Evolutionary conservation across 2,888 invertebrate species (phyloP), one percentile per base, ranked within the genome.

Genomic region (Cephus spinipes): DNA sequence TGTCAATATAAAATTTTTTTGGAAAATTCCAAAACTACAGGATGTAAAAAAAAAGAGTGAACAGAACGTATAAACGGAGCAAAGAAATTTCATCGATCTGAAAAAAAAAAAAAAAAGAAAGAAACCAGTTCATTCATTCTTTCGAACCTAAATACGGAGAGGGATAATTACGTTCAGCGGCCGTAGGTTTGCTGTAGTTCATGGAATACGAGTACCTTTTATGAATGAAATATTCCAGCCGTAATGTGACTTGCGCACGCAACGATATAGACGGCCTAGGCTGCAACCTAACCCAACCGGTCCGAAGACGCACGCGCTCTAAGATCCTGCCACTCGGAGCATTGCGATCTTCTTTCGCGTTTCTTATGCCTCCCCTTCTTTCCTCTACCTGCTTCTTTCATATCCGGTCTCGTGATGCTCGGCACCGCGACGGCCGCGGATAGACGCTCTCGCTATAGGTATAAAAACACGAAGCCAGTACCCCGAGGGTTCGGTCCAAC

Each of bases 181-280:
- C 80, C 1, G 31, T 31, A 78, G 73, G 75, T 79, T 78, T 83
- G 78, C 76, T 79, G 79, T 77, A 77, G 79, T 87, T 83, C 83
- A 83, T 79, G 85, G 87, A 87, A 89, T 87, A 89, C 87, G 83
- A 83, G 83, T 84, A 83, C 84, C 84, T 87, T 84, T 87, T 90
- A 91, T 91, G 91, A 91, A 91, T 90, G 91, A 90, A 91, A 91
- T 90, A 90, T 91, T 90, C 90, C 87, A 83, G 84, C 86, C 83
- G 88, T 90, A 90, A 90, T 88, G 89, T 88, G 84, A 85, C 85
- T 86, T 84, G 83, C 82, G 87, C 89, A 91, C 89, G 90, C 90
- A 89, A 90, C 85, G 81, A 83, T 78, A 77, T 9, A 55, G 55
- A 15, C 55, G 23, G 55, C 55, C 55, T 55, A 23, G 55, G 55